These are phyloP conservation scores for Hyles vespertilio DNA, from an alignment of 1,140 invertebrate genomes.

Conservation along the genomic window DNA sequence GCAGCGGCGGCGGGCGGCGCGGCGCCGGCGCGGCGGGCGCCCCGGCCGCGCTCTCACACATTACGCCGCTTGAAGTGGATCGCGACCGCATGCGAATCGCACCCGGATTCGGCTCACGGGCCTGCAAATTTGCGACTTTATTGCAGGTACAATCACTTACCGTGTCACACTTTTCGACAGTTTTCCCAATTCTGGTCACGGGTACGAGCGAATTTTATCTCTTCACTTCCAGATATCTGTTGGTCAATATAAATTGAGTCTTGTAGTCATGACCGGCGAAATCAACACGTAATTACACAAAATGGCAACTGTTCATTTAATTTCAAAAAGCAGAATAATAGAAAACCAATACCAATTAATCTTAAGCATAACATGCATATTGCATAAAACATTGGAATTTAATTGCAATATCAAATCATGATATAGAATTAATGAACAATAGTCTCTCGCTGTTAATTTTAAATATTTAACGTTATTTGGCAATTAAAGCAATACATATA, in stretches of 20 bases:
- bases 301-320: no score
- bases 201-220: slow-evolving; percentile 23
- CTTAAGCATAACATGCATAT: not conserved
- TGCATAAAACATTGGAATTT: not conserved
- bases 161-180: slow-evolving; percentile 19
- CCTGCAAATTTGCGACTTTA: slow-evolving; percentile 27
- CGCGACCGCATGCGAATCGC: slow-evolving; percentile 54
- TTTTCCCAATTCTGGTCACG: slow-evolving; percentile 20
- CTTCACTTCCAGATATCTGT: slow-evolving; percentile 26
- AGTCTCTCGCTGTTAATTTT: no score
- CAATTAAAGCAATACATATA: no score
- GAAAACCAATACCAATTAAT: not conserved
- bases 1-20: slow-evolving; percentile 60
- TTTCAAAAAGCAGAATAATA: no score
- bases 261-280: slow-evolving; percentile 18
- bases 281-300: slow-evolving; percentile 3
- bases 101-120: slow-evolving; percentile 38
- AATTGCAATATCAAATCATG: not conserved
- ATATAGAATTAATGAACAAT: not conserved
- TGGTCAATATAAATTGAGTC: slow-evolving; percentile 25
- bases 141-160: slow-evolving; percentile 21
- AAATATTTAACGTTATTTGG: no score
- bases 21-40: slow-evolving; percentile 14
- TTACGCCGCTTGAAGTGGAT: slow-evolving; percentile 46
- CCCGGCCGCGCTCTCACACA: slow-evolving; percentile 18